Evolutionary conservation across 1,140 invertebrate genomes (phyloP), one percentile per base, ranked within the genome.

Genomic region (Sitodiplosis mosellana): DNA sequence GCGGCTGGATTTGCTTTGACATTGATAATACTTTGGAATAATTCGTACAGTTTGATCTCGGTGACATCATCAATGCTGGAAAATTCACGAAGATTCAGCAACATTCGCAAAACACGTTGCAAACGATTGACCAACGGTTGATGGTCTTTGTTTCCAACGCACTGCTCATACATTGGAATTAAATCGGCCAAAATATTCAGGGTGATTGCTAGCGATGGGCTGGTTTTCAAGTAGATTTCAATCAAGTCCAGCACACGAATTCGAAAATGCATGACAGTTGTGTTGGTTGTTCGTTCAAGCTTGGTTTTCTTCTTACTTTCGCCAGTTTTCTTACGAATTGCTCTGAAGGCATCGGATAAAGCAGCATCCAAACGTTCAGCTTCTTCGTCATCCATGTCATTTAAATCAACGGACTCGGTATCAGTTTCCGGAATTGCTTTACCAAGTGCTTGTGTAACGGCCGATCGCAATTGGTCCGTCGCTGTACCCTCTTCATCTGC

Each of bases 331-430:
- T 72, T 72, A 6, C 63, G 59, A 47, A 78, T 71, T 47, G 76
- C 68, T 55, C 71, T 77, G 56, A 87, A 86, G 1, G 79, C 80
- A 38, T 74, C 72, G 1, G 76, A 76, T 20, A 87, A 59, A 2
- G 78, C 78, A 53, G 73, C 65, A 55, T 87, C 75, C 3, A 86
- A 61, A 51, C 74, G 74, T 52, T 77, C 74, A 5, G 83, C 83
- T 59, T 85, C 78, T 51, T 75, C 77, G 54, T 87, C 83, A 49
- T 70, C 71, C 38, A 87, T 77, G 52, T 83, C 70, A 56, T 87
- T 81, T 15, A 83, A 71, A 53, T 86, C 80, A 8, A 85, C 66
- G 49, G 80, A 81, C 59, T 81, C 80, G 20, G 73, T 68, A 45
- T 81, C 78, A 27, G 71, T 70, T 53, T 75, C 67, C 11, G 60